Evolutionary conservation across 2,113 vertebrate species (phyloP), one percentile per base, ranked within the genome.

Genomic region (Alexandromys fortis): DNA sequence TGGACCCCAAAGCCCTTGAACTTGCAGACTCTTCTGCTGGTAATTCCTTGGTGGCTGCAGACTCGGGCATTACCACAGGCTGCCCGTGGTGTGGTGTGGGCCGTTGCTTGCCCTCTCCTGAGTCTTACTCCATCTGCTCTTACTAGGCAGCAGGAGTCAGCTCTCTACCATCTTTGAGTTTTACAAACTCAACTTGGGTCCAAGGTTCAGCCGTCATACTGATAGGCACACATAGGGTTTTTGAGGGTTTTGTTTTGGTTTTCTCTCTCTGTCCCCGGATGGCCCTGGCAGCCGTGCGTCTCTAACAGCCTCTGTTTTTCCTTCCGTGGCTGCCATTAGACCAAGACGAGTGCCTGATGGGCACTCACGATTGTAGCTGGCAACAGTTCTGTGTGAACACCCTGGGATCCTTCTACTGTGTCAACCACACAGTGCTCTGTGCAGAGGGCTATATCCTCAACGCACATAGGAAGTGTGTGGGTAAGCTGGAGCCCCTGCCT

Each of bases 391-490:
- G 98, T 98, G 98, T 97, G 98, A 99, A 99, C 98, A 98, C 98
- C 21, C 76, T 98, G 98, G 98, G 98, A 98, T 98, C 98, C 95
- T 98, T 98, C 98, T 97, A 96, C 97, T 99, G 98, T 98, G 98
- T 98, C 98, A 98, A 67, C 98, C 98, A 97, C 97, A 98, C 98
- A 96, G 97, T 98, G 98, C 96, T 98, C 88, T 98, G 98, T 98
- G 98, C 98, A 85, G 97, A 98, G 98, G 98, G 98, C 98, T 99
- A 98, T 98, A 96, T 98, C 94, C 98, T 98, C 97, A 97, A 98
- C 96, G 97, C 75, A 92, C 98, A 86, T 94, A 97, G 98, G 97
- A 98, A 97, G 97, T 98, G 98, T 90, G 98, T 98, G 96, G 98
- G 98, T 98, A 99, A 98, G 98, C 45, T 87, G 97, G 98, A 92